Evolutionary conservation across 2,888 invertebrate genomes (phyloP), one percentile per base, ranked within the genome.

Genomic region (Argyresthia albistria): DNA sequence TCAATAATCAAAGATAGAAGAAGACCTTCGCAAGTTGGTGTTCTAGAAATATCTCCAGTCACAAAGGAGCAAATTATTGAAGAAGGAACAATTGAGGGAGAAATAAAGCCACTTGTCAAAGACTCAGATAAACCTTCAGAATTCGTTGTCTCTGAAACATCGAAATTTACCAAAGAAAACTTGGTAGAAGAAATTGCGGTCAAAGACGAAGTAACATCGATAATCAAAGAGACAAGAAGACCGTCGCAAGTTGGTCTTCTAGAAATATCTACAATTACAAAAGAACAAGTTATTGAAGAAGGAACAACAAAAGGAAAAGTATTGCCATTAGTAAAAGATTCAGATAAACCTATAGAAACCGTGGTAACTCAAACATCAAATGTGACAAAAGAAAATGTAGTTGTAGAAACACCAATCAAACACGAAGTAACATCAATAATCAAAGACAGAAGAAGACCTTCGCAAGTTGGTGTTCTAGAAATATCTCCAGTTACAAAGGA

Each of bases 341-440:
- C 14, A 12, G 11, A 45, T 35, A 2, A 15, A 37, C 35, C 46
- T 25, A 8, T 10, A 11, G 46, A 45, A 36, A 9, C 37, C 3
- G 9, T 39, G 1, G n/a, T 43, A 15, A 43, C 15, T 46, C 1
- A 56, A 12, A 12, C 51, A 51, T 35, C 50, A 43, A 48, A 49
- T 51, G 54, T 53, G 43, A 53, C 55, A 54, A 15, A 11, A 35
- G n/a, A 47, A 47, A 47, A n/a, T 35, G 35, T 47, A 8, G n/a
- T n/a, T 11, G 35, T 25, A 35, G 46, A 16, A 45, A 45, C 45
- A 8, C 4, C 14, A 15, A 45, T 16, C 7, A 7, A 8, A 10
- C 6, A 15, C 14, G 9, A 10, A 45, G 45, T 45, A 4, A 14
- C 14, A 11, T 16, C 45, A 4, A 45, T 9, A 14, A 16, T 47